Conservation (phyloP, 2,113 vertebrate genomes). For the Tachysurus vachellii region DNA sequence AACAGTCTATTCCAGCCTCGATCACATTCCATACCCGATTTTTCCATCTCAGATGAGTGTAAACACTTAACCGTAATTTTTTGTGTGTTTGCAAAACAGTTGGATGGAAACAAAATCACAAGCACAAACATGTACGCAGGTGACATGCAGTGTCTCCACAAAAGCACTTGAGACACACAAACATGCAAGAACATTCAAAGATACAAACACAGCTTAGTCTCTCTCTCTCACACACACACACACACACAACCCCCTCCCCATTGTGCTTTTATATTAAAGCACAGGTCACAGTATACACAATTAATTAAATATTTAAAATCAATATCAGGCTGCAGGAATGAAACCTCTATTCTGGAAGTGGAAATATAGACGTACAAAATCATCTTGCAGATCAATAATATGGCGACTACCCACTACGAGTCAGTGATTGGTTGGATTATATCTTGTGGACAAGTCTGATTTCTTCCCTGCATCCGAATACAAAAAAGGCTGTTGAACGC, state of each 20-base stretch:
- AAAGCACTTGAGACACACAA: conserved; percentile 51
- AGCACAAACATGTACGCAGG: conserved; percentile 41
- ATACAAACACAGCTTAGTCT: conserved; percentile 43
- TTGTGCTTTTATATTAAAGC: conserved; percentile 16
- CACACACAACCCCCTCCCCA: not conserved
- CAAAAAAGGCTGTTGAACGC: not conserved
- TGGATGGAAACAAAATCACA: conserved; percentile 23
- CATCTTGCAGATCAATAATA: not conserved
- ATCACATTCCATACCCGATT: not conserved
- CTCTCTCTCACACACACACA: no score
- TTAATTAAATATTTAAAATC: conserved; percentile 59
- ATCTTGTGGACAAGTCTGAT: not conserved
- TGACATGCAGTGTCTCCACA: conserved; percentile 37
- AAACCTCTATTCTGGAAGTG: conserved; percentile 75
- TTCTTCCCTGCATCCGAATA: not conserved
- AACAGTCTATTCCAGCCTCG: not conserved
- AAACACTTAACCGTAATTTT: not conserved
- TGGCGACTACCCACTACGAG: not conserved
- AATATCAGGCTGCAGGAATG: conserved; percentile 79
- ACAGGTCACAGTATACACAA: conserved; percentile 55
- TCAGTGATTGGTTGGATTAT: not conserved
- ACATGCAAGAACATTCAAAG: conserved; percentile 29
- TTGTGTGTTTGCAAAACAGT: not conserved
- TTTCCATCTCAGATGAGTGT: not conserved
- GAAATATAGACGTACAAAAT: conserved; percentile 24